Percentiles rank a stretch among this genome's conserved stretches.
Conservation (phyloP, 1,140 invertebrate genomes). For the Sitodiplosis mosellana region DNA sequence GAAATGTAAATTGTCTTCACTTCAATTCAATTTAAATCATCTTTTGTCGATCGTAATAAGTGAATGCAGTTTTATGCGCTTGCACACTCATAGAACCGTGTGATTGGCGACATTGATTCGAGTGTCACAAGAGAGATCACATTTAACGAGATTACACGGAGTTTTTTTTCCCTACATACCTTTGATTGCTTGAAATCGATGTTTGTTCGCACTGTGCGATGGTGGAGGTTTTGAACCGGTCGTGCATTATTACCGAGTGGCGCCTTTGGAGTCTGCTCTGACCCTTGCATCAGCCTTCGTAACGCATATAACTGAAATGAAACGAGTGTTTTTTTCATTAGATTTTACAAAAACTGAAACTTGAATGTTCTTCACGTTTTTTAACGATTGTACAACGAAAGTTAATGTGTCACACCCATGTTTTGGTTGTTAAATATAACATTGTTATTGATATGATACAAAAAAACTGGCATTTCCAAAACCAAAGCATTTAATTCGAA, state of each 20-base stretch:
- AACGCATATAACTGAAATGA: conserved; percentile 57
- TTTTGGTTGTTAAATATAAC: too few species aligned
- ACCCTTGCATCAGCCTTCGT: conserved; percentile 71
- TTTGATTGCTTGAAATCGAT: conserved; percentile 72
- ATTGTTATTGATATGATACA: too few species aligned
- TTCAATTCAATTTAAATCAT: too few species aligned
- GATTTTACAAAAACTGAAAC: too few species aligned
- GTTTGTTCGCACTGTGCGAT: conserved; percentile 86
- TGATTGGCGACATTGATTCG: neutral
- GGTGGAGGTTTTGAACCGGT: conserved; percentile 72
- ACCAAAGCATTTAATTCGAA: too few species aligned
- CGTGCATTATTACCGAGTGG: conserved; percentile 87
- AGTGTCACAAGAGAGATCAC: neutral
- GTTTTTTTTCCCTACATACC: conserved; percentile 26
- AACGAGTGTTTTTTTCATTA: too few species aligned
- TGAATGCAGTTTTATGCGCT: neutral
- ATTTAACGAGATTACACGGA: neutral
- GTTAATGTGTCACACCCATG: too few species aligned
- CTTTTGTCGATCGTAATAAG: neutral
- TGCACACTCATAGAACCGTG: neutral
- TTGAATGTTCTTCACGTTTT: too few species aligned
- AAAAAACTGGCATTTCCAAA: too few species aligned
- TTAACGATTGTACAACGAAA: too few species aligned
- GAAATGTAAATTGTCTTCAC: too few species aligned
- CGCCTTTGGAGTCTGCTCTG: conserved; percentile 63